Evolutionary conservation across 2,888 invertebrate species (phyloP).

Genomic region (Vanessa cardui): DNA sequence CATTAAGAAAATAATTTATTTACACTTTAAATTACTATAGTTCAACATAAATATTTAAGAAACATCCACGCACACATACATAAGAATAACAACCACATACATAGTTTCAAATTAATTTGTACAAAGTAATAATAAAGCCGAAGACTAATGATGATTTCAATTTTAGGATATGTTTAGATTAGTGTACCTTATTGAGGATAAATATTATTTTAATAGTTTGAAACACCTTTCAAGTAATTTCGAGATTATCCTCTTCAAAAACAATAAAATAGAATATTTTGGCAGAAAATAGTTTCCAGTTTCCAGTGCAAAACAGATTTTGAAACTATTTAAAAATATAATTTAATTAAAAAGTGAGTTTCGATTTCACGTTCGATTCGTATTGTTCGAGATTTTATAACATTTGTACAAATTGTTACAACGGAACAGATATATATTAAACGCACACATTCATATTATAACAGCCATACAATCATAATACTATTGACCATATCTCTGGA

Average conservation of each 20-base stretch:
- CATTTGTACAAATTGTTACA: slow-evolving; percentile 7
- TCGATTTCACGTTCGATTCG: slow-evolving; percentile 1
- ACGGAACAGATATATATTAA: slow-evolving; percentile 17
- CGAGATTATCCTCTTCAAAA: too few relatives aligned
- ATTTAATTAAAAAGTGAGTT: not conserved
- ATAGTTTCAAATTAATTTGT: slow-evolving; percentile 25
- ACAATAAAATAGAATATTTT: too few relatives aligned
- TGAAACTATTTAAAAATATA: not conserved
- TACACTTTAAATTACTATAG: slow-evolving; percentile 70
- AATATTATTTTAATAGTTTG: too few relatives aligned
- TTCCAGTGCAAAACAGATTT: too few relatives aligned
- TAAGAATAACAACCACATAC: slow-evolving; percentile 31
- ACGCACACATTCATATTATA: slow-evolving; percentile 39
- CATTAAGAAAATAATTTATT: slow-evolving; percentile 64
- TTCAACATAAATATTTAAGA: slow-evolving; percentile 62
- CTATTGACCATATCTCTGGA: slow-evolving; percentile 38
- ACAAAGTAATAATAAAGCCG: slow-evolving; percentile 1
- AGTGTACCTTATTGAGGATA: too few relatives aligned
- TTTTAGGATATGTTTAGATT: too few relatives aligned
- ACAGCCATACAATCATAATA: slow-evolving; percentile 31
- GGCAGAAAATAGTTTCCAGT: too few relatives aligned
- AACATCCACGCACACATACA: slow-evolving; percentile 43
- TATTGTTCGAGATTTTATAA: slow-evolving; percentile 3
- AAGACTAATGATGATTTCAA: too few relatives aligned
- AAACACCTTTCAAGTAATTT: too few relatives aligned